phyloP scores from a whole-genome alignment of 2,888 invertebrate species.

The Mayetiola destructor region DNA sequence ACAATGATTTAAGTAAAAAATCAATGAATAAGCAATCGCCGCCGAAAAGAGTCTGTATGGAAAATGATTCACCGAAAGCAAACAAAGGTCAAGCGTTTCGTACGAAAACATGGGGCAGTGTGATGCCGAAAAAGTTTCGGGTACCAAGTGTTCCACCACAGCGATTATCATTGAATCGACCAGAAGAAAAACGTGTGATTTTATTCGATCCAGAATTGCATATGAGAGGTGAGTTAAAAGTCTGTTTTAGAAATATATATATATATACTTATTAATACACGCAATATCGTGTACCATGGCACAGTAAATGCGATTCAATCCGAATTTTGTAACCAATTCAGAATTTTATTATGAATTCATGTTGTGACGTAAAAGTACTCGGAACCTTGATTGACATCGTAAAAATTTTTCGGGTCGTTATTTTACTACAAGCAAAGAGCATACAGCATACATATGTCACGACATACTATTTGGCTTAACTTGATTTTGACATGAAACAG shows the following conservation, averaged over 20 bases:
- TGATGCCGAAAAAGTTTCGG: constrained; percentile 21
- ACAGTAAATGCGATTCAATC: not conserved
- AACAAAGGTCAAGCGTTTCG: constrained; percentile 16
- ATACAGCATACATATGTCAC: too few relatives aligned
- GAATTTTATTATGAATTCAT: too few relatives aligned
- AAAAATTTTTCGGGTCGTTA: not conserved
- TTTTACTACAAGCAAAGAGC: not conserved
- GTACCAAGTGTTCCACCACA: constrained; percentile 24
- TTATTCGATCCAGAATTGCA: constrained; percentile 32
- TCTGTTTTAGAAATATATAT: not conserved
- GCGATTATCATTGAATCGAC: constrained; percentile 26
- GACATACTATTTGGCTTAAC: not conserved
- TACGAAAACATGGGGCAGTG: constrained; percentile 25
- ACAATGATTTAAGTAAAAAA: not conserved
- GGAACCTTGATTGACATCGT: constrained; percentile 6
- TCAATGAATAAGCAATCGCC: constrained; percentile 24
- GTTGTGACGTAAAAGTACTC: not conserved
- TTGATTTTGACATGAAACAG: constrained; percentile 3
- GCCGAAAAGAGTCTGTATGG: constrained; percentile 25
- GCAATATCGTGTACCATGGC: too few relatives aligned
- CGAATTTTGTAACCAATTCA: not conserved
- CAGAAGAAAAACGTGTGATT: constrained; percentile 22
- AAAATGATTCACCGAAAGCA: not conserved
- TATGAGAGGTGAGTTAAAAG: constrained; percentile 23
- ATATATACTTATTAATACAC: too few relatives aligned